Base-by-base conservation (phyloP, 2,797 vertebrate species). In the Adelosebastes latens region DNA sequence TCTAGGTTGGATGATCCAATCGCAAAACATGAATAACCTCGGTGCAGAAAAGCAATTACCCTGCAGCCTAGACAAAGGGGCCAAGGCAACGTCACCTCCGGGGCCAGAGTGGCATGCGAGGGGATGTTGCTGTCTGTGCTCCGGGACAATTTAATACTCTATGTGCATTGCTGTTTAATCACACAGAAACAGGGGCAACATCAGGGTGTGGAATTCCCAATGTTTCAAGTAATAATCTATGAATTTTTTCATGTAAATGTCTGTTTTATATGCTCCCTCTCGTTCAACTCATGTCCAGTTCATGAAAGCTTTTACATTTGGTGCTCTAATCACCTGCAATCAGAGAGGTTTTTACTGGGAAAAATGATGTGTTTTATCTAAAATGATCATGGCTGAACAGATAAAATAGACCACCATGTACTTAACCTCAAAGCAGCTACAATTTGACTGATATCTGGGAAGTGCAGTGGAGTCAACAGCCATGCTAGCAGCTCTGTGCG, bases 1-100 rank as follows among this genome's bases (percentile, higher is more conserved):
- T 90, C 59, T 62, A 56, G 89, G 91, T 87, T 63, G 56, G 82
- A 85, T 65, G 79, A 91, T 92, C 88, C 87, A 92, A 86, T 92
- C 85, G 55, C 84, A 85, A 63, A 87, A 88, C 90, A 91, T 85
- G 87, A 87, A 91, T 89, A 92, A 89, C 85, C 87, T 78, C 76
- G 29, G 75, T 25, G 72, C 83, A 79, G 86, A 82, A 92, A 93
- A 94, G 88, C 90, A 90, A 93, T 94, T 93, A 93, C 88, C 86
- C 88, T 70, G 80, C 79, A 86, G 84, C 75, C 59, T 34, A 77
- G 85, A 88, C 88, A 86, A 83, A 85, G 69, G 77, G 84, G 77
- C 82, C 72, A 42, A 65, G 82, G 69, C 77, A 77, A 72, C 13
- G 32, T 81, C 81, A 81, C 83, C 79, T 82, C 73, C 52, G 46